Evolutionary conservation across 1,140 invertebrate genomes (phyloP).

Genomic region (Melitaea cinxia): DNA sequence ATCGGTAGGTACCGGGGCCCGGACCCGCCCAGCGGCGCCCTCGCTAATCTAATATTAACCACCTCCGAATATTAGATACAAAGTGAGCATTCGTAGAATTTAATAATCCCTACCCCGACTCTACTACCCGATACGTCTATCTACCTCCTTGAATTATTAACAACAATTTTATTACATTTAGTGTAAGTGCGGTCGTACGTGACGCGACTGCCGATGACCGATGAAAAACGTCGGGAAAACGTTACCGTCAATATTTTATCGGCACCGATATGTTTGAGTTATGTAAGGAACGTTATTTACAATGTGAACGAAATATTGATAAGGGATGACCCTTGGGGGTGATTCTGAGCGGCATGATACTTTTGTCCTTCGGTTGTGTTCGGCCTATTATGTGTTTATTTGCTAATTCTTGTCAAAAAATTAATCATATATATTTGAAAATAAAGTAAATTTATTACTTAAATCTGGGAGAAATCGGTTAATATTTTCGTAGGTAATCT

Average conservation of each 20-base stretch:
- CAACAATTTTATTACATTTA: conserved; percentile 80
- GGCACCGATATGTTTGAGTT: conserved; percentile 75
- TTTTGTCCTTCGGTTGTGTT: no score
- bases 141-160: conserved; percentile 77
- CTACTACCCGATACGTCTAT: conserved; percentile 27
- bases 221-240: conserved; percentile 74
- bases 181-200: conserved; percentile 69
- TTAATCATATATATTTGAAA: no score
- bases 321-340: conserved; percentile 42
- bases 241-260: conserved; percentile 78
- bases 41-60: conserved; percentile 79
- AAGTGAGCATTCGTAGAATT: conserved; percentile 80
- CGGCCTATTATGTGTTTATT: no score
- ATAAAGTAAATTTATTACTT: no score
- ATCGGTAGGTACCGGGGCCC: conserved; percentile 52
- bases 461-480: no score
- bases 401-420: no score
- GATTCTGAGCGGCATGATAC: no score
- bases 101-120: conserved; percentile 65
- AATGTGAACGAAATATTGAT: conserved; percentile 78
- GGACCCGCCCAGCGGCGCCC: conserved; percentile 54
- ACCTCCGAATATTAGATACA: conserved; percentile 79
- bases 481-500: no score
- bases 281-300: conserved; percentile 72
- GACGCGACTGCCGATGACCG: conserved; percentile 61